These are phyloP conservation scores for Sacculina carcini DNA, from an alignment of 2,888 invertebrate genomes.

Conservation along the genomic window DNA sequence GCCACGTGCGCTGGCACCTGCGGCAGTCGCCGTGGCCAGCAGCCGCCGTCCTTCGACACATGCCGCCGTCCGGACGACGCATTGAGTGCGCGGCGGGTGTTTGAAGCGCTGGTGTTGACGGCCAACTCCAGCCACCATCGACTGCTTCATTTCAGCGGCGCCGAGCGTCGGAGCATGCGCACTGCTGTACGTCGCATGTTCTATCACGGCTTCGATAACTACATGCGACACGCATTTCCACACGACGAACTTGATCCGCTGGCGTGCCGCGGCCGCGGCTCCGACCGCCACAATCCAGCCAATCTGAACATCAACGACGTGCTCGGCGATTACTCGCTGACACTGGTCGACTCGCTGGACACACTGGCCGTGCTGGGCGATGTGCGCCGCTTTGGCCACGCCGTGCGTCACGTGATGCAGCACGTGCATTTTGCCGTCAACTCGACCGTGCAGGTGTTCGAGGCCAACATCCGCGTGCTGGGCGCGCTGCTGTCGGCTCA, in stretches of 20 bases:
- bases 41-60: too few relatives aligned
- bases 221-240: conserved; percentile 34
- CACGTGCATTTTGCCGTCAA: conserved; percentile 31
- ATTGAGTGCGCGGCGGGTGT: too few relatives aligned
- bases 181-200: too few relatives aligned
- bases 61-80: too few relatives aligned
- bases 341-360: conserved; percentile 31
- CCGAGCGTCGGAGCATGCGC: too few relatives aligned
- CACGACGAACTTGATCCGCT: conserved; percentile 34
- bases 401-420: conserved; percentile 28
- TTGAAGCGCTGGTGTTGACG: too few relatives aligned
- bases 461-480: conserved; percentile 31
- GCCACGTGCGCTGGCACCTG: too few relatives aligned
- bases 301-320: conserved; percentile 39
- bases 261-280: conserved; percentile 31
- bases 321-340: conserved; percentile 32
- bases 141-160: too few relatives aligned
- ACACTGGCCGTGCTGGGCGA: conserved; percentile 32
- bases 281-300: conserved; percentile 31
- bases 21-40: too few relatives aligned
- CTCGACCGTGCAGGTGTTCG: conserved; percentile 34
- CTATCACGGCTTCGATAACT: conserved; percentile 31
- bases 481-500: conserved; percentile 34
- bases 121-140: too few relatives aligned
- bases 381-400: conserved; percentile 28